phyloP scores from a whole-genome alignment of 2,113 vertebrate species.

The Ailurus styani region DNA sequence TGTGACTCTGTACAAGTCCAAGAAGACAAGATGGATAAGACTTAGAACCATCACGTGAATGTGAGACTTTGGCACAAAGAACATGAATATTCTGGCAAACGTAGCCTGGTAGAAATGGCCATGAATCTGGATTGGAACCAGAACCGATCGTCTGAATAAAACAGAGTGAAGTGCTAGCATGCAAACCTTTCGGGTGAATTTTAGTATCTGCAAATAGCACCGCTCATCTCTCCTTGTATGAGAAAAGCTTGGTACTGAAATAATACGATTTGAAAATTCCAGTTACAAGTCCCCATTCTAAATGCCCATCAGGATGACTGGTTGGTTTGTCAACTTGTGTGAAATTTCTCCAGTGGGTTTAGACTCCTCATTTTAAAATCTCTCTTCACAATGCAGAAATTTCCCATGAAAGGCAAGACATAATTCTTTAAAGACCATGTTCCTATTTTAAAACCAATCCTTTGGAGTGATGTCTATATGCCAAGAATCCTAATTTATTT shows the following conservation, averaged over 20 bases:
- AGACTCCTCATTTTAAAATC: neutral
- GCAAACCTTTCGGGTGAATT: fast-evolving
- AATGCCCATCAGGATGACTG: neutral
- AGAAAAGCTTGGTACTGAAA: neutral
- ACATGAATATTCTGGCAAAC: neutral
- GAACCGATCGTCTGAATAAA: fast-evolving
- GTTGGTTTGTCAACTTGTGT: neutral
- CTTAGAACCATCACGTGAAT: too few species aligned
- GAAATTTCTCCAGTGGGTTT: neutral
- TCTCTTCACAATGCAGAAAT: neutral
- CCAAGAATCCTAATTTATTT: neutral
- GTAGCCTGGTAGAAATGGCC: neutral
- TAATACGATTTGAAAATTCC: neutral
- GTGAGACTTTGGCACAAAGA: neutral
- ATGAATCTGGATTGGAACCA: neutral
- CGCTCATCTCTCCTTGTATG: neutral
- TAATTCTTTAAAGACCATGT: neutral
- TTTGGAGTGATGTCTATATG: neutral
- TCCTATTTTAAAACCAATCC: neutral
- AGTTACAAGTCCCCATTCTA: neutral
- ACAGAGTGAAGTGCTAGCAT: fast-evolving
- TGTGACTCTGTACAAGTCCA: neutral
- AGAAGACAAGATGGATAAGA: neutral
- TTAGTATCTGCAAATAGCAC: neutral
- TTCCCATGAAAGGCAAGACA: neutral